Base-by-base conservation (phyloP, 2,113 vertebrate species). In the Agelaius tricolor region DNA sequence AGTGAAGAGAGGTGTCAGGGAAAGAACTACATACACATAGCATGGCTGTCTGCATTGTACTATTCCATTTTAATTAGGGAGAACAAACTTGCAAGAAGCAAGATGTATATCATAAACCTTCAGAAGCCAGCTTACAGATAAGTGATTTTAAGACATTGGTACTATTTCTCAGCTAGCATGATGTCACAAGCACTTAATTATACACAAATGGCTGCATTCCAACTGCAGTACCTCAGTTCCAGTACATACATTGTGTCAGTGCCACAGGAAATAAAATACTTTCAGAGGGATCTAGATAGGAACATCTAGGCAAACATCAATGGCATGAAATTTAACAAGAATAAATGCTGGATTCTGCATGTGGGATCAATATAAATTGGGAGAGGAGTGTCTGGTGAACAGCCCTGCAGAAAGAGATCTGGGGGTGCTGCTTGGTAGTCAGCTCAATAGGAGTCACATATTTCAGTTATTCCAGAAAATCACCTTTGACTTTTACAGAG, bases 341-440 rank as follows among this genome's bases (percentile, higher is more conserved):
- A n/a, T 7, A 80, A 76, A 76, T 22, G 15, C n/a, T 2, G 2
- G 27, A 76, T 67, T 79, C 43, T 80, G 47, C 17, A 80, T 0
- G 2, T 16, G 22, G 33, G 30, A 62, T 26, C 39, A 47, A 7
- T 35, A 39, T 35, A 62, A 72, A 72, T 1, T 8, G 23, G 2
- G 8, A 63, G 13, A 71, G 18, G 31, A 54, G 20, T 14, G 15
- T 18, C n/a, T 81, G 54, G 37, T 57, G 14, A 67, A 6, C 52
- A 77, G n/a, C 13, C 19, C 20, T 44, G 30, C 78, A 84, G 57
- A 72, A 63, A 31, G 33, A 7, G 24, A 44, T 55, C 67, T 61
- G 19, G 12, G 22, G 5, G 0, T 43, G 15, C 47, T 77, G 37
- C 47, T 11, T 0, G 0, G 3, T 39, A 31, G 31, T 31, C 28